Conservation (phyloP, 1,140 invertebrate species). For the Lamellibrachia luymesi region DNA sequence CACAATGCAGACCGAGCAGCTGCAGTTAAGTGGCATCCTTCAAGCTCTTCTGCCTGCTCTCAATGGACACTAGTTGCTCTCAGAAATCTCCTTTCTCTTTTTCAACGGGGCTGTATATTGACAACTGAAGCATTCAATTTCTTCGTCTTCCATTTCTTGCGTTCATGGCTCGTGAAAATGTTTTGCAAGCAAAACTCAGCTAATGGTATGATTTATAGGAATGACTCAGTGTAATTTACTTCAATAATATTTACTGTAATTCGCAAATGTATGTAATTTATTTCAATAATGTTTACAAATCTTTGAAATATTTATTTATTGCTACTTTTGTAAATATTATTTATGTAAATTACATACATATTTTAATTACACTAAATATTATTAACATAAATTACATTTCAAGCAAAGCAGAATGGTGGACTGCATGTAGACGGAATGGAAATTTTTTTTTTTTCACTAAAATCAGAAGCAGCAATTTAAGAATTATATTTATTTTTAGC, state of each 20-base stretch:
- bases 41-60: neutral
- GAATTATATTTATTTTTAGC: too few relatives aligned
- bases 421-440: too few relatives aligned
- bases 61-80: neutral
- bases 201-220: neutral
- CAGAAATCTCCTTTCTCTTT: neutral
- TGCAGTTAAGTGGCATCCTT: neutral
- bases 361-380: too few relatives aligned
- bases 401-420: too few relatives aligned
- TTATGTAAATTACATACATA: neutral
- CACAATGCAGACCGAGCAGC: neutral
- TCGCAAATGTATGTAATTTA: neutral
- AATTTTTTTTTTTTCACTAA: too few relatives aligned
- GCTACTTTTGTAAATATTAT: neutral
- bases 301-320: neutral
- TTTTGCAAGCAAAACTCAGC: neutral
- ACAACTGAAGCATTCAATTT: neutral
- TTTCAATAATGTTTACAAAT: neutral
- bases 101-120: neutral
- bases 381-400: too few relatives aligned
- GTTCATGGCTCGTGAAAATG: neutral
- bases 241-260: neutral
- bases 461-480: too few relatives aligned
- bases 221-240: neutral
- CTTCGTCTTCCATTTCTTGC: neutral